Percentiles rank a stretch among this genome's conserved stretches.
These are phyloP conservation scores for Bombus picipes DNA, from an alignment of 1,140 invertebrate species.

Conservation along the genomic window DNA sequence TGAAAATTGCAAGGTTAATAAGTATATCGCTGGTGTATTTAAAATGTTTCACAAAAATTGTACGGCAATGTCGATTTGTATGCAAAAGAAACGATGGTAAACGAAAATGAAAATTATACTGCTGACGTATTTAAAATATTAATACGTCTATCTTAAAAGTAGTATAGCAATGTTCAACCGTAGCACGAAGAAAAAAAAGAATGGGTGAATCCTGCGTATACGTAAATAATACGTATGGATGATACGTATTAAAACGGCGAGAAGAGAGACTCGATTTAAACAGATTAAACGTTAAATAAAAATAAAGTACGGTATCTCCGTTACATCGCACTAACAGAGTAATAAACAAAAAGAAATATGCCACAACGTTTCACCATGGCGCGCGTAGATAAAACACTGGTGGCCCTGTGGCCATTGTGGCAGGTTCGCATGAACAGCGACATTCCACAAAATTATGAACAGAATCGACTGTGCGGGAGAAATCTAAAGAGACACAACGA, in stretches of 20 bases:
- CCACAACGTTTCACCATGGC: not conserved
- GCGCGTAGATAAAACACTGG: not conserved
- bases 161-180: not conserved
- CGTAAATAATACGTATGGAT: too few relatives aligned
- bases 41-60: not conserved
- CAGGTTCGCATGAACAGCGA: not conserved
- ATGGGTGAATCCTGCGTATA: not conserved
- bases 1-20: not conserved
- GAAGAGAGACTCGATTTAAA: too few relatives aligned
- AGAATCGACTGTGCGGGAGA: not conserved
- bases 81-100: too few relatives aligned
- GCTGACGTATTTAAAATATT: not conserved
- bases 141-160: not conserved
- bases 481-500: not conserved
- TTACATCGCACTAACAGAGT: not conserved
- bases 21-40: not conserved
- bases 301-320: not conserved
- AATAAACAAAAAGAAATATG: not conserved
- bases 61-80: not conserved
- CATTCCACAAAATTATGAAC: not conserved
- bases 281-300: not conserved
- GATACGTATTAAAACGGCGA: too few relatives aligned
- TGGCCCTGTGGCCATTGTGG: too few relatives aligned
- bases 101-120: not conserved
- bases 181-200: too few relatives aligned